A percentile compares a stretch with the other conserved stretches of the same genome.
phyloP scores from a whole-genome alignment of 2,113 vertebrate species.

The Rhinolophus sinicus region DNA sequence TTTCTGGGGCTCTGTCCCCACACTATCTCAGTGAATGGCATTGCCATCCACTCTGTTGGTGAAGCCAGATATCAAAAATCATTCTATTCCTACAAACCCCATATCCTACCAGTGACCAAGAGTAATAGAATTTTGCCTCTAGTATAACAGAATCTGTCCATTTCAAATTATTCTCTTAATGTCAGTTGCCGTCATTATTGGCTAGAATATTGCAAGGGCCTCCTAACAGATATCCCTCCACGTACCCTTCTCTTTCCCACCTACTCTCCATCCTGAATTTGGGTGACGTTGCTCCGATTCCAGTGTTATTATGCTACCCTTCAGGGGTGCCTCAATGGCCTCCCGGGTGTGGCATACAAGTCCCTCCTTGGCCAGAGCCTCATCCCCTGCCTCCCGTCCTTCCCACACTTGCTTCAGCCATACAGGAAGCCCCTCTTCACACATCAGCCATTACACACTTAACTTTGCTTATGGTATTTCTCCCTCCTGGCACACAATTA shows the following conservation, averaged over 20 bases:
- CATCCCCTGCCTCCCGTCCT: background rate
- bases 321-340: accelerated
- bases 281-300: background rate
- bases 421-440: background rate
- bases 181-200: too few relatives aligned
- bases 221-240: background rate
- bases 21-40: background rate
- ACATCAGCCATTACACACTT: background rate
- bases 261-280: background rate
- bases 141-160: background rate
- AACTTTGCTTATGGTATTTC: background rate
- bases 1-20: too few relatives aligned
- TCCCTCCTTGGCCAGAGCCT: background rate
- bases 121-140: background rate
- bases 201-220: background rate
- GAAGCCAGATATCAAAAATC: background rate
- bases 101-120: background rate
- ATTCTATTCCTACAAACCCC: background rate
- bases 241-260: too few relatives aligned
- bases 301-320: too few relatives aligned
- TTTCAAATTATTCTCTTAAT: background rate
- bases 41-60: background rate
- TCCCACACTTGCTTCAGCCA: background rate
- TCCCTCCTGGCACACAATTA: background rate
- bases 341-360: background rate